Evolutionary conservation across 2,797 vertebrate genomes (phyloP), one percentile per base, ranked within the genome.

Genomic region (Lagocephalus sceleratus): DNA sequence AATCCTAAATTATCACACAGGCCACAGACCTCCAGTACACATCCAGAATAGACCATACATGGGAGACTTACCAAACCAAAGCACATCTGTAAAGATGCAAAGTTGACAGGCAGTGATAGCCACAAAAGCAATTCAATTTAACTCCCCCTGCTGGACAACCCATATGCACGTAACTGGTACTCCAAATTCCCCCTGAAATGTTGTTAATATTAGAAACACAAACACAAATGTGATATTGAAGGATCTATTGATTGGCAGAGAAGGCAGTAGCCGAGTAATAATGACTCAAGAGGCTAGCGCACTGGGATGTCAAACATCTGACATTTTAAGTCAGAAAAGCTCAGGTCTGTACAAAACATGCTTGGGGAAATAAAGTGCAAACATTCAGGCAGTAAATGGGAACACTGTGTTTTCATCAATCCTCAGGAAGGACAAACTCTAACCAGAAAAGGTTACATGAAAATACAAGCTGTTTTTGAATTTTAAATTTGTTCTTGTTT

Each of bases 251-350:
- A 81, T 71, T 67, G 44, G 62, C 50, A 54, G 59, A 57, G 40
- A 54, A 66, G 53, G 54, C 47, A 63, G 42, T 20, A 45, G 40
- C 39, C 9, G n/a, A 69, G 54, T 52, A 55, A 60, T 63, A 63
- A 66, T 48, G 51, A 60, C 45, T 54, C 15, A 9, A 46, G 19
- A 68, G 51, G 32, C 20, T 47, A 52, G 49, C 26, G 2, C 61
- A 45, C 50, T 45, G 25, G 75, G 76, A 51, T 2, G 35, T 67
- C 59, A 65, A 63, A 68, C 46, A 47, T 63, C 23, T 73, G 75
- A 71, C 74, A 78, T 78, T 84, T 80, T 25, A 69, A 60, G 48
- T 64, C 5, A 61, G 47, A 76, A 79, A 75, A 54, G 59, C 59
- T 38, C 20, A 20, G 20, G 41, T 64, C 39, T 44, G 60, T 46